Conservation (phyloP, 1,140 invertebrate genomes). For the Aporrectodea caliginosa region DNA sequence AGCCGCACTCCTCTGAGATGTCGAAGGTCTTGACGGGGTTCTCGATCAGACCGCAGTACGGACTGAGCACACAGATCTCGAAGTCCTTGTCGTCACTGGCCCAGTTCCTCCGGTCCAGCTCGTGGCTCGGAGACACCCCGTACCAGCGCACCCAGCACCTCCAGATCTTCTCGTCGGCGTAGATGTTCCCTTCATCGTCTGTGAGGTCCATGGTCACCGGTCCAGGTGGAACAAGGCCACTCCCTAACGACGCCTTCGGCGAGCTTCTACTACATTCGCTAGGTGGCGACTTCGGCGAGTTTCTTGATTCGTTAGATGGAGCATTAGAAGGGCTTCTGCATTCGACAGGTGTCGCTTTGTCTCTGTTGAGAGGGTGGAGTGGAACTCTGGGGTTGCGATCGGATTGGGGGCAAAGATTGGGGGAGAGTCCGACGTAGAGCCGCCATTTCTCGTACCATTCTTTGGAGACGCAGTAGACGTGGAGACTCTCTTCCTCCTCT, state of each 20-base stretch:
- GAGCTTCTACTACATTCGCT: too few relatives aligned
- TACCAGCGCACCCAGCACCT: conserved; percentile 25
- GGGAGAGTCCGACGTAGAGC: conserved; percentile 9
- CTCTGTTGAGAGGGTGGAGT: neutral
- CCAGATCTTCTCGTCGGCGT: conserved; percentile 28
- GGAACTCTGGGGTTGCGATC: neutral
- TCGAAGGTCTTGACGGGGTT: conserved; percentile 26
- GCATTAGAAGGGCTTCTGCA: too few relatives aligned
- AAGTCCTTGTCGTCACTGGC: conserved; percentile 29
- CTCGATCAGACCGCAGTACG: conserved; percentile 19
- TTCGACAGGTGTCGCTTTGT: neutral
- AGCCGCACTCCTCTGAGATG: conserved; percentile 19
- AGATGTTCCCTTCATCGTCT: conserved; percentile 18
- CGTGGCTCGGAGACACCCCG: conserved; percentile 13
- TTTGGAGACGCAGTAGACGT: conserved; percentile 9
- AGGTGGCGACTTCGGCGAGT: neutral
- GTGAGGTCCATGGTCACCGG: conserved; percentile 15
- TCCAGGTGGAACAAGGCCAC: neutral
- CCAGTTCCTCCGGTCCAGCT: conserved; percentile 30
- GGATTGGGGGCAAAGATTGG: neutral
- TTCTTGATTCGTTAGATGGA: neutral
- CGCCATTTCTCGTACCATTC: conserved; percentile 24
- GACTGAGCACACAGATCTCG: conserved; percentile 27
- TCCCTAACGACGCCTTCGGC: too few relatives aligned
- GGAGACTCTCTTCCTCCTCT: conserved; percentile 21